These are phyloP conservation scores for Clunio marinus DNA, from an alignment of 2,888 invertebrate genomes.

Conservation along the genomic window DNA sequence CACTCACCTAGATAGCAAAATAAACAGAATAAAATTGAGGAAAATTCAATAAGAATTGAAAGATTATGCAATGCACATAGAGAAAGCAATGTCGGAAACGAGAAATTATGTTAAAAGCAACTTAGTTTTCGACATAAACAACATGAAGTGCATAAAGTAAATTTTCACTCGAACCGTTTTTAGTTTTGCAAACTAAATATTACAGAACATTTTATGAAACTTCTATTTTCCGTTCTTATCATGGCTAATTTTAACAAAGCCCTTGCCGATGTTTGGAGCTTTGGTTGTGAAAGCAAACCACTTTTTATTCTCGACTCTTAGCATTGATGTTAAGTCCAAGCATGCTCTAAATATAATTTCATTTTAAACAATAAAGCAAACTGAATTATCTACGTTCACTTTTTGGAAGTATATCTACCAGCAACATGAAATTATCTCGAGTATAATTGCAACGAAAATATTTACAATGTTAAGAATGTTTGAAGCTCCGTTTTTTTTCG, in stretches of 20 bases:
- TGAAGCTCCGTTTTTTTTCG: not conserved
- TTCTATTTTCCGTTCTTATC: no score
- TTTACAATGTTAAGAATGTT: slow-evolving; percentile 34
- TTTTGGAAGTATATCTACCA: not conserved
- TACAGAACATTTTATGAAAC: no score
- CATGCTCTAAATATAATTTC: slow-evolving; percentile 4
- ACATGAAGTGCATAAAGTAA: no score
- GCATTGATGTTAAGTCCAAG: no score
- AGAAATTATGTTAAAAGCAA: slow-evolving; percentile 4
- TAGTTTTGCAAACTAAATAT: no score
- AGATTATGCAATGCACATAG: slow-evolving; percentile 1
- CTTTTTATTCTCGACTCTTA: no score
- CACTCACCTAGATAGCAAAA: slow-evolving; percentile 57
- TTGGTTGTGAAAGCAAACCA: no score
- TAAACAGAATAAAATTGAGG: not conserved
- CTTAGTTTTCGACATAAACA: not conserved
- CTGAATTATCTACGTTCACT: slow-evolving; percentile 4
- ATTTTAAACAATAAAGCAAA: not conserved
- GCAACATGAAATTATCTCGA: not conserved
- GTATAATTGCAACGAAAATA: slow-evolving; percentile 23
- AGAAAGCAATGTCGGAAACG: not conserved
- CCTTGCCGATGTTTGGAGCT: no score
- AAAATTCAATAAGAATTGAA: slow-evolving; percentile 4
- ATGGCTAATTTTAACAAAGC: no score
- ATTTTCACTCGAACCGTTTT: no score